Percentiles rank a stretch among this genome's conserved stretches.
These are phyloP conservation scores for Aphaenogaster rudis DNA, from an alignment of 1,140 invertebrate species.

Conservation along the genomic window DNA sequence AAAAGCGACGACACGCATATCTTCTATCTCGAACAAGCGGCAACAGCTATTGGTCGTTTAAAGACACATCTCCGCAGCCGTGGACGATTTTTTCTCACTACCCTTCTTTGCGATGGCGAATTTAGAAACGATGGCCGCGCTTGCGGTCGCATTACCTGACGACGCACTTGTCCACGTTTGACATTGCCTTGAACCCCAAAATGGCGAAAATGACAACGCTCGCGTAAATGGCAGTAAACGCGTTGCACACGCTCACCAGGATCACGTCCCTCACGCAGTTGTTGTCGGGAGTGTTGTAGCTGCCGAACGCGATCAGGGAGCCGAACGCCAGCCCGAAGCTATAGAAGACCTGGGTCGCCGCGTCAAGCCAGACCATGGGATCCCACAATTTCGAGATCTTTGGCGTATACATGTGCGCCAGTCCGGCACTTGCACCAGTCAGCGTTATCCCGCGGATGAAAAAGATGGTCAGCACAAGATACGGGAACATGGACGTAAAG, in stretches of 20 bases:
- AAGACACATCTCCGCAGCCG: conserved; percentile 47
- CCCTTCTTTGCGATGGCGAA: conserved; percentile 54
- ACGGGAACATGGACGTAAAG: conserved; percentile 98
- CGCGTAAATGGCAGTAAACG: conserved; percentile 97
- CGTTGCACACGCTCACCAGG: conserved; percentile 96
- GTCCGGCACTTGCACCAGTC: conserved; percentile 94
- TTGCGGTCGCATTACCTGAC: conserved; percentile 88
- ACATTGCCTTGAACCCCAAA: conserved; percentile 94
- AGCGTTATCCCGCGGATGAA: conserved; percentile 97
- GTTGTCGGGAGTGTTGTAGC: conserved; percentile 96
- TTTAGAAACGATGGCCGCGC: conserved; percentile 60
- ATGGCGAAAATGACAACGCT: conserved; percentile 97
- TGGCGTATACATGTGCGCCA: conserved; percentile 97
- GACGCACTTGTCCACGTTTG: conserved; percentile 93
- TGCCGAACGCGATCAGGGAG: conserved; percentile 96
- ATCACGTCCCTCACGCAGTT: conserved; percentile 96
- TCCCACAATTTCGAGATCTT: conserved; percentile 94
- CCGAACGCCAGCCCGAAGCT: conserved; percentile 97
- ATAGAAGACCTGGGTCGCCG: conserved; percentile 98
- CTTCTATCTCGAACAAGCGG: conserved; percentile 18
- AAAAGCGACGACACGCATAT: conserved; percentile 37
- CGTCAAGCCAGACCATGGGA: conserved; percentile 96
- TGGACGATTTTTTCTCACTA: conserved; percentile 32
- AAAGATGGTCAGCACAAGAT: conserved; percentile 97
- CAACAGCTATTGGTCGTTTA: conserved; percentile 33